phyloP scores from a whole-genome alignment of 1,140 invertebrate species.

The Panagrolaimus sp. region DNA sequence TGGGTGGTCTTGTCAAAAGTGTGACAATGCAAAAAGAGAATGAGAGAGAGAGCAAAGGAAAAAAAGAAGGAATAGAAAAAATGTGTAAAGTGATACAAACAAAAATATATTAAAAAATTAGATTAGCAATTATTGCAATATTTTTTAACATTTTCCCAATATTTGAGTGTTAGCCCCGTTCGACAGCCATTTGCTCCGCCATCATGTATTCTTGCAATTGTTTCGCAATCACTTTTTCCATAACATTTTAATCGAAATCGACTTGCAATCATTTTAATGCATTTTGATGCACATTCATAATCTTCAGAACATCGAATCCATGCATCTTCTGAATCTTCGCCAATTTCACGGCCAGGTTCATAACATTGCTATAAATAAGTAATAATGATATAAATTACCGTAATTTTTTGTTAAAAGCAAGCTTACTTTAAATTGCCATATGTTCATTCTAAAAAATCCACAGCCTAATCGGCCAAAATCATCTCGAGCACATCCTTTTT shows the following conservation, averaged over 20 bases:
- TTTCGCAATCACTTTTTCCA: conserved; percentile 58
- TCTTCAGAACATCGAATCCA: conserved; percentile 59
- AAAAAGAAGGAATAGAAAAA: neutral
- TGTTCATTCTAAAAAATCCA: conserved; percentile 58
- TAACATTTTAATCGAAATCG: conserved; percentile 58
- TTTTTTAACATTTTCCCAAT: conserved; percentile 56
- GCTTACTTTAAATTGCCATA: conserved; percentile 55
- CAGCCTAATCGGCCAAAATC: conserved; percentile 52
- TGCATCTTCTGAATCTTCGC: conserved; percentile 51
- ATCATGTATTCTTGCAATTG: conserved; percentile 61
- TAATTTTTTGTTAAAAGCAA: conserved; percentile 16
- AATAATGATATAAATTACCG: neutral
- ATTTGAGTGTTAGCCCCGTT: conserved; percentile 49
- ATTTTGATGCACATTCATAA: conserved; percentile 55
- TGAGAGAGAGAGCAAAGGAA: neutral
- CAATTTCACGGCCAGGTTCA: conserved; percentile 56
- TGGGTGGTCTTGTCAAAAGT: neutral
- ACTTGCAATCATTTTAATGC: conserved; percentile 55
- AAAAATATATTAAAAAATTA: neutral
- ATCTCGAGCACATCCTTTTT: conserved; percentile 52
- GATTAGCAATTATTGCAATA: conserved; percentile 17
- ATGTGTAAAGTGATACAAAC: neutral
- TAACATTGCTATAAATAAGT: conserved; percentile 55
- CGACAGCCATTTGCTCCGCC: conserved; percentile 61
- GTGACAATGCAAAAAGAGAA: neutral